These are phyloP conservation scores for Copidosoma aretas DNA, from an alignment of 2,888 invertebrate genomes.

Conservation along the genomic window DNA sequence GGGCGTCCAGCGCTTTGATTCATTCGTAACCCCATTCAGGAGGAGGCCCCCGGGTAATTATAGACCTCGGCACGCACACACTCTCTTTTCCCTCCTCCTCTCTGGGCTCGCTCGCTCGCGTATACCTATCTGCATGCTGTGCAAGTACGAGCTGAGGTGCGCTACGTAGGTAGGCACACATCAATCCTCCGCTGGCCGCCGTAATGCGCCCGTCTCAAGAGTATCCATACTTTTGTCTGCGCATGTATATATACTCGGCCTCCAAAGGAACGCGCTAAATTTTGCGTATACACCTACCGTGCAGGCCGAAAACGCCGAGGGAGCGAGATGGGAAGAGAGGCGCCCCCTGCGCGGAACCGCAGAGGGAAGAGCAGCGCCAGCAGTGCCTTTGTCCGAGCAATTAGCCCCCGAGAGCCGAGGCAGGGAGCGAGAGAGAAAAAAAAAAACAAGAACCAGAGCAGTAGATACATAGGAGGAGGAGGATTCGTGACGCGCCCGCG, in stretches of 20 bases:
- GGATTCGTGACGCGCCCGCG: constrained; percentile 8
- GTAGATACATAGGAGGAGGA: no score
- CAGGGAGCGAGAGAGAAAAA: background rate
- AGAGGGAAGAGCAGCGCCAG: background rate
- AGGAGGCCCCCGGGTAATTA: background rate
- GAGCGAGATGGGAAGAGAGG: background rate
- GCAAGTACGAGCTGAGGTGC: no score
- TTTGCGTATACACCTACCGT: background rate
- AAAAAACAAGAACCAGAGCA: no score
- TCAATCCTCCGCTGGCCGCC: no score
- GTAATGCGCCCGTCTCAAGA: background rate
- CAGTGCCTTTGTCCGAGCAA: background rate
- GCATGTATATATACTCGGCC: background rate
- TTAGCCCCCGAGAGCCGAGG: background rate
- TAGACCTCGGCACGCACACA: background rate
- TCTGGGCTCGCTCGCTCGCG: no score
- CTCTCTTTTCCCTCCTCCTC: no score
- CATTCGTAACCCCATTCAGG: constrained; percentile 2
- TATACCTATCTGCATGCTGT: no score
- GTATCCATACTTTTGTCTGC: background rate
- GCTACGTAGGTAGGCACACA: no score
- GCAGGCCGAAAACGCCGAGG: background rate
- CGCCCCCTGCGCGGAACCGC: background rate
- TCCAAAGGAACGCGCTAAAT: background rate
- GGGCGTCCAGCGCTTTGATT: background rate